Percentiles rank a stretch among this genome's conserved stretches.
phyloP scores from a whole-genome alignment of 2,888 invertebrate species.

The Heliconius ethilla region DNA sequence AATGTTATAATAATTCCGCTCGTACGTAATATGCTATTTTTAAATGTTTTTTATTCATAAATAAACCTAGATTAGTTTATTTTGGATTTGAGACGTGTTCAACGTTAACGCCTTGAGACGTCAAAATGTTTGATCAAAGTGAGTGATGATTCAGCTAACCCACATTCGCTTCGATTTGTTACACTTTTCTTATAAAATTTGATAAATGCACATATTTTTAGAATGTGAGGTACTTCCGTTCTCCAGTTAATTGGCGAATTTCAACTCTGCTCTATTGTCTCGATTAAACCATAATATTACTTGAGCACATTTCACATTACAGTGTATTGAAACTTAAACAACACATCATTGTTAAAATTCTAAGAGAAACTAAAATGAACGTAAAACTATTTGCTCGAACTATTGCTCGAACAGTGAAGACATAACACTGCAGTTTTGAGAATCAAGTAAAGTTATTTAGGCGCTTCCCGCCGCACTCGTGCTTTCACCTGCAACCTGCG shows the following conservation, averaged over 20 bases:
- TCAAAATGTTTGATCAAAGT: slow-evolving; percentile 49
- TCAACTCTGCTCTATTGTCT: too few species aligned
- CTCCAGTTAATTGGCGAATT: too few species aligned
- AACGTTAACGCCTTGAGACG: slow-evolving; percentile 45
- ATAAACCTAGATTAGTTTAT: slow-evolving; percentile 32
- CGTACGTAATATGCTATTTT: slow-evolving; percentile 1
- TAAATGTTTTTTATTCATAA: slow-evolving; percentile 3
- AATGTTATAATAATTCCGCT: neutral
- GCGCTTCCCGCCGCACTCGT: slow-evolving; percentile 27
- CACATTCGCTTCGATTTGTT: slow-evolving; percentile 24
- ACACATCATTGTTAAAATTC: slow-evolving; percentile 22
- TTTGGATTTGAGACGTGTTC: slow-evolving; percentile 17
- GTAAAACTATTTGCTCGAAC: slow-evolving; percentile 16
- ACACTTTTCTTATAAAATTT: slow-evolving; percentile 8
- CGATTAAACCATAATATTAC: too few species aligned
- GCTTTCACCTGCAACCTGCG: slow-evolving; percentile 30
- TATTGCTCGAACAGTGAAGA: slow-evolving; percentile 19
- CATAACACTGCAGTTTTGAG: slow-evolving; percentile 29
- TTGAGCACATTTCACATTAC: neutral
- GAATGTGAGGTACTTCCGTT: neutral
- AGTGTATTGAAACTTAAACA: slow-evolving; percentile 3
- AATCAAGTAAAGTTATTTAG: slow-evolving; percentile 30
- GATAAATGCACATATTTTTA: neutral
- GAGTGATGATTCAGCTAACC: slow-evolving; percentile 45
- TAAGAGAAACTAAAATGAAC: slow-evolving; percentile 21